Evolutionary conservation across 2,888 invertebrate species (phyloP), one percentile per base, ranked within the genome.

Genomic region (Ophioninae sp.): DNA sequence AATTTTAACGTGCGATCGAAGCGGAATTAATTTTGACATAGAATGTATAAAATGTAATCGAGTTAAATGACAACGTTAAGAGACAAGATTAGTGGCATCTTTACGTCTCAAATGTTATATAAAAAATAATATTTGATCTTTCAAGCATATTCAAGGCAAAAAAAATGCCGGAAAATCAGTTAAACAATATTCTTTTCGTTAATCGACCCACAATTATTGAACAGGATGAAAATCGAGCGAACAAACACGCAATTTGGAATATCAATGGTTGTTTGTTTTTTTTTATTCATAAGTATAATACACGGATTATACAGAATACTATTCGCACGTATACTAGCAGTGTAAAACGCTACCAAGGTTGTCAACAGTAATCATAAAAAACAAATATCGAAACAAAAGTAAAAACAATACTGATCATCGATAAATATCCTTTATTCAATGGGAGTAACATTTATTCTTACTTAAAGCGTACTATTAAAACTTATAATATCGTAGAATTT

Each of bases 391-490:
- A 37, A 37, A 67, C 61, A 67, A 37, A 75, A 65, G 59, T 59
- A 79, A 56, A 37, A 80, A 37, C 76, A 83, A 75, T 65, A 61
- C 79, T 75, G 65, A 89, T 92, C 91, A 91, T 92, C 91, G 92
- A 92, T 93, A 92, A 92, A 93, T 92, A 93, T 91, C 91, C 90
- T 93, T 93, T 93, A 93, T 92, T 93, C 92, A 92, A 92, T 92
- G 91, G 91, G 91, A 92, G 91, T 92, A 92, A 92, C 93, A 92
- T 93, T 92, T 91, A 92, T 92, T 89, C 91, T 92, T 90, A 91
- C 90, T 91, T 91, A 91, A 92, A 92, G 92, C 91, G 91, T 91
- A 90, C 89, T 85, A 89, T 90, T 90, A 37, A 90, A 93, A 92
- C 90, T 91, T 91, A 92, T 91, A 90, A 86, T 89, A 86, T 89